Evolutionary conservation across 92 coral and sea anemone species (phyloP), one percentile per base, ranked within the genome.

Genomic region (Isaurus tuberculatus): DNA sequence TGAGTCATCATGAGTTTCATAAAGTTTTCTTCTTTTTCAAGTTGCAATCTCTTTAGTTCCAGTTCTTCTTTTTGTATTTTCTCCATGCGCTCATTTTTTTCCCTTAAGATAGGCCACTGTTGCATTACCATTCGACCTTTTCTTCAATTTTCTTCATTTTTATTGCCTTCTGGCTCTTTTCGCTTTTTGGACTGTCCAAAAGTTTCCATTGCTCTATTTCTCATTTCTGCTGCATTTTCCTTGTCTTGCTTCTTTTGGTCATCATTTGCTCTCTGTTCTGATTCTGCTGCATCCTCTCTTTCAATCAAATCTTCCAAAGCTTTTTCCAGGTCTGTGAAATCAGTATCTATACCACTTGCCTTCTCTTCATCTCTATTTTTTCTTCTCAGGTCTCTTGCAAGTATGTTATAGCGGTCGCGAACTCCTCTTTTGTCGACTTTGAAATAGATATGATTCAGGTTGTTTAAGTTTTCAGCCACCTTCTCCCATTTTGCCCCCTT

Each of bases 1-100:
- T 83, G 87, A 83, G 48, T 25, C 80, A 83, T 15, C 87, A 83
- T 58, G 68, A 72, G 37, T 72, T 72, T 57, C 80, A 83, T 72
- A 43, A 83, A 83, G 51, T 58, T 72, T 31, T 20, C 73, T 61
- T 83, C 57, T 73, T 71, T 83, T 63, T 83, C 87, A 63, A 83
- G 72, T 74, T 83, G 87, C 80, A 32, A 22, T 34, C 81, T 83
- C 31, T 57, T 83, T 31, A 71, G n/a, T 13, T 55, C 80, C 40
- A 53, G 61, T 71, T 82, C 79, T 69, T 69, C 86, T 37, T 69
- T 69, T 25, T 51, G 70, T 25, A 82, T 67, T 82, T 46, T 75
- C 67, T 44, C 53, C 57, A 82, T 44, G 46, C 53, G 51, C 73
- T 82, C 69, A 70, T 69, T 82, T 68, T 65, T 82, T 49, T 82